These are phyloP conservation scores for Drosophila trichaetosa DNA, from an alignment of 2,888 invertebrate genomes.

Conservation along the genomic window DNA sequence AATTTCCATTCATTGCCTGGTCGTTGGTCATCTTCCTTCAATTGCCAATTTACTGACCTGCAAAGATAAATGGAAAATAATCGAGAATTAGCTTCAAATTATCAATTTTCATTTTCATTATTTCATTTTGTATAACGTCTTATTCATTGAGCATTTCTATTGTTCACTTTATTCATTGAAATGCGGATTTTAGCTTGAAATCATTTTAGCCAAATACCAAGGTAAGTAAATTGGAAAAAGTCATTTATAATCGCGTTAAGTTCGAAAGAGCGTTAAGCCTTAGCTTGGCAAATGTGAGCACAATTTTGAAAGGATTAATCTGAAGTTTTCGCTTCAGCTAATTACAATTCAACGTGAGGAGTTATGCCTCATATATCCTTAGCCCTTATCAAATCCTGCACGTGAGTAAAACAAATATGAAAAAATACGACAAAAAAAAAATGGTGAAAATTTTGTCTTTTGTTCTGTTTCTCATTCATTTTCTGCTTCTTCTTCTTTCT, in stretches of 20 bases:
- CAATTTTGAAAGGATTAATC: background rate
- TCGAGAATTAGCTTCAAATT: conserved; percentile 35
- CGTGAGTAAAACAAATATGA: background rate
- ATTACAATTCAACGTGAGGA: background rate
- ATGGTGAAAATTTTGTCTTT: conserved; percentile 20
- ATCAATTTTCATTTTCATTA: conserved; percentile 7
- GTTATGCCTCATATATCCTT: background rate
- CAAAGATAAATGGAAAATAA: conserved; percentile 55
- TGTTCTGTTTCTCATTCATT: conserved; percentile 31
- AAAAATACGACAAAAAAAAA: background rate
- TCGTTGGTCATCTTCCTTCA: background rate
- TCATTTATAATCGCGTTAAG: background rate
- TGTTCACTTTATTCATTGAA: background rate
- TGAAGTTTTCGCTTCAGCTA: background rate
- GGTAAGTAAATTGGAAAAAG: background rate
- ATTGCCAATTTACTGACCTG: conserved; percentile 58
- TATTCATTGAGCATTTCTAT: background rate
- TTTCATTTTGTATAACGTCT: background rate
- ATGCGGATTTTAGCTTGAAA: background rate
- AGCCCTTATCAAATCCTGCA: background rate
- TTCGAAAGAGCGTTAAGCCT: background rate
- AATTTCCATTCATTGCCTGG: background rate
- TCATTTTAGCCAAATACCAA: background rate
- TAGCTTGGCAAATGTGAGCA: background rate
- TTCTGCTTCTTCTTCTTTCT: background rate